These are phyloP conservation scores for Phoxinus dragarum DNA, from an alignment of 2,797 vertebrate genomes.

Conservation along the genomic window DNA sequence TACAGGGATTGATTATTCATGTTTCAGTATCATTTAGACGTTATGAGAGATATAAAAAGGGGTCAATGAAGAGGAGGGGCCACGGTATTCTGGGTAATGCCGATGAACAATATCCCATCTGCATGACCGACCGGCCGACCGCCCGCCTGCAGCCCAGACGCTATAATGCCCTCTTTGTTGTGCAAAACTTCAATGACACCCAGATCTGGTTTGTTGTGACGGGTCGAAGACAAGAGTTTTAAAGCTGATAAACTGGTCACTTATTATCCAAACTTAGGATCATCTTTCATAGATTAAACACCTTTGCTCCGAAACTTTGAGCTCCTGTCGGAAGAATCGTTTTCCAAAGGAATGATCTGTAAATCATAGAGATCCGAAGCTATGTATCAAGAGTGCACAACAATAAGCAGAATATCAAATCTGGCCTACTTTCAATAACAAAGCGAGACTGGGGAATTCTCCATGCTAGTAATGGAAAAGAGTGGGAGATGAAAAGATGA, in stretches of 20 bases:
- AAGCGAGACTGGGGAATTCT: slow-evolving; percentile 42
- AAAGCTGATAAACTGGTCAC: neutral
- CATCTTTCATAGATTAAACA: neutral
- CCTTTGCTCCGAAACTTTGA: neutral
- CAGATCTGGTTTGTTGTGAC: slow-evolving; percentile 55
- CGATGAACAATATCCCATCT: slow-evolving; percentile 59
- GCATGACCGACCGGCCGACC: slow-evolving; percentile 46
- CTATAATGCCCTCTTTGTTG: slow-evolving; percentile 56
- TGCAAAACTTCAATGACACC: slow-evolving; percentile 52
- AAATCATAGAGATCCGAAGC: slow-evolving; percentile 4
- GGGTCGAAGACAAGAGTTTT: neutral
- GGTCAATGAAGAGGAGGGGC: slow-evolving; percentile 42
- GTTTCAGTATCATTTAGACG: slow-evolving; percentile 17
- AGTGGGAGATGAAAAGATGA: slow-evolving; percentile 28
- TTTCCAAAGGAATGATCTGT: neutral
- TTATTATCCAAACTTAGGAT: neutral
- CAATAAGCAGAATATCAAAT: slow-evolving; percentile 30
- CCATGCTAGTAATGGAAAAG: slow-evolving; percentile 27
- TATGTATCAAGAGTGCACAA: slow-evolving; percentile 18
- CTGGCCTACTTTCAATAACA: slow-evolving; percentile 52
- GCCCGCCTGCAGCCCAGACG: slow-evolving; percentile 50
- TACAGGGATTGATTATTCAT: slow-evolving; percentile 13
- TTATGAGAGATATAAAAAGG: slow-evolving; percentile 28
- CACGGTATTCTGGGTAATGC: slow-evolving; percentile 40
- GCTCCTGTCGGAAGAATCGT: neutral